Percentiles rank a stretch among this genome's conserved stretches.
Conservation (phyloP, 2,888 invertebrate genomes). For the Pollenia labialis region DNA sequence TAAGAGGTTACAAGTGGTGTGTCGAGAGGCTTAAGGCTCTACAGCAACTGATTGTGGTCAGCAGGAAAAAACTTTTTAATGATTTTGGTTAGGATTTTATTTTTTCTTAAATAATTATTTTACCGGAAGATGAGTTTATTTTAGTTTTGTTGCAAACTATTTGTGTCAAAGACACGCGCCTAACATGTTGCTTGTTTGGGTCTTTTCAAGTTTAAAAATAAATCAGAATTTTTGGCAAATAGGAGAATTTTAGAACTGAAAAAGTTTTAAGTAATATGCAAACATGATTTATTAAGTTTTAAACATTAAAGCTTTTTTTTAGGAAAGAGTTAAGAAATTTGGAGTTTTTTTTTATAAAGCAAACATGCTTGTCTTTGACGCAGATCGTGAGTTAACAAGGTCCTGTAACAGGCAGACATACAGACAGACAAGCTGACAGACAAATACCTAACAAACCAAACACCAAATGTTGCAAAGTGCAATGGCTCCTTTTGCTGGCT, state of each 20-base stretch:
- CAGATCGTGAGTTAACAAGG: conserved; percentile 43
- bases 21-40: conserved; percentile 8
- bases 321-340: conserved; percentile 22
- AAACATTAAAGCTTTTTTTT: background rate
- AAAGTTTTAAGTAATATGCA: background rate
- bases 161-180: conserved; percentile 66
- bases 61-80: background rate
- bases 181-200: conserved; percentile 2
- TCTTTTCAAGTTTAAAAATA: conserved; percentile 2
- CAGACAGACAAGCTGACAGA: conserved; percentile 1
- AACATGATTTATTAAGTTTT: conserved; percentile 8
- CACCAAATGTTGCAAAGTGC: conserved; percentile 74
- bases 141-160: background rate
- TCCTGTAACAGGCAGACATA: background rate
- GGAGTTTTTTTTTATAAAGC: conserved; percentile 31
- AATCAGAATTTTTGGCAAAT: background rate
- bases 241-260: background rate
- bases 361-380: conserved; percentile 42
- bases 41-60: conserved; percentile 56
- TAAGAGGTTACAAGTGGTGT: conserved; percentile 17
- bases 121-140: background rate
- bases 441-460: conserved; percentile 47
- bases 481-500: conserved; percentile 71
- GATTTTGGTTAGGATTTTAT: no score
- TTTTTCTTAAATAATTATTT: background rate